Percentiles rank a stretch among this genome's conserved stretches.
These are phyloP conservation scores for Nycticorax nycticorax DNA, from an alignment of 2,113 vertebrate species.

Conservation along the genomic window DNA sequence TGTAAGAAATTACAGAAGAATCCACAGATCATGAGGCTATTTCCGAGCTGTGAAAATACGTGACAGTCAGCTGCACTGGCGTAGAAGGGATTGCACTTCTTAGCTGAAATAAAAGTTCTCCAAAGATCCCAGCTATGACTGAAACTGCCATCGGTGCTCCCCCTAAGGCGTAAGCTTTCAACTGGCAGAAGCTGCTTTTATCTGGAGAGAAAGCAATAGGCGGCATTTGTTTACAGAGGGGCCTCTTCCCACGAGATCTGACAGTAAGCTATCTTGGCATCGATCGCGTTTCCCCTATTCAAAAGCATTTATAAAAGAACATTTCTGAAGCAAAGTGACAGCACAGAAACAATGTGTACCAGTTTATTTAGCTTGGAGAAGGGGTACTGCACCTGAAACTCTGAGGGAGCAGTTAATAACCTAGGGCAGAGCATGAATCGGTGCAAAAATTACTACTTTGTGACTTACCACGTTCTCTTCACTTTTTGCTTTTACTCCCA, in stretches of 20 bases:
- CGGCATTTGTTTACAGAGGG: background rate
- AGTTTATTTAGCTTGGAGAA: background rate
- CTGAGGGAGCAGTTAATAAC: background rate
- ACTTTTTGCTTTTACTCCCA: background rate
- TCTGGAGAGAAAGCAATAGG: constrained; percentile 16
- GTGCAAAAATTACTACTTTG: background rate
- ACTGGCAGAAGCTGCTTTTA: constrained; percentile 49
- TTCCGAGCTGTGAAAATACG: constrained; percentile 79
- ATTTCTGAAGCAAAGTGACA: background rate
- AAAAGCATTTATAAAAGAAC: background rate
- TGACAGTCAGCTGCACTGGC: constrained; percentile 74
- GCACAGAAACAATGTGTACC: background rate
- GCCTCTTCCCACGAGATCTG: background rate
- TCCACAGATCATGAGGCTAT: constrained; percentile 68
- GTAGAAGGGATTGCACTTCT: constrained; percentile 71
- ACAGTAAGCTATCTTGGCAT: background rate
- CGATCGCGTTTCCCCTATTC: background rate
- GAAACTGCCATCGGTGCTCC: constrained; percentile 72
- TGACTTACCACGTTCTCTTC: background rate
- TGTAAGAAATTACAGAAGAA: background rate
- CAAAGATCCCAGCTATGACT: constrained; percentile 72
- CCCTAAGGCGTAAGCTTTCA: constrained; percentile 72
- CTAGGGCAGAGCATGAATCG: background rate
- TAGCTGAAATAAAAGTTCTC: constrained; percentile 76
- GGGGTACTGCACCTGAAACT: background rate